Conservation (phyloP, 1,140 invertebrate genomes). For the Harpegnathos saltator region DNA sequence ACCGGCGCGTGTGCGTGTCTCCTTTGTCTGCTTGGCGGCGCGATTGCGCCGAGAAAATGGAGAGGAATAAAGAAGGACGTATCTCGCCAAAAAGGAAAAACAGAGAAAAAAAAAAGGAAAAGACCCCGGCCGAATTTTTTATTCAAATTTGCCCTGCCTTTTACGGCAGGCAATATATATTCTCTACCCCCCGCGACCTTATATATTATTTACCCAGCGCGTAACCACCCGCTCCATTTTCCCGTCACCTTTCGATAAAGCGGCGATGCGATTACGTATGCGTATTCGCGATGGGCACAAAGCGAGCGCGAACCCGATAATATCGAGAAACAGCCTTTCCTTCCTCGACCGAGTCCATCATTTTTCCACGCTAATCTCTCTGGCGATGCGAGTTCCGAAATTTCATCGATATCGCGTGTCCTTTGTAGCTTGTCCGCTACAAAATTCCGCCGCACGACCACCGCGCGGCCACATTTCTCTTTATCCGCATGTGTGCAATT, state of each 20-base stretch:
- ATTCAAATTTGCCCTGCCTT: slow-evolving; percentile 21
- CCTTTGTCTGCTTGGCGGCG: not conserved
- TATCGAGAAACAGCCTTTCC: not conserved
- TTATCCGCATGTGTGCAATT: not conserved
- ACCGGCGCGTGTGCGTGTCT: not conserved
- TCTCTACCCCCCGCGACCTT: not conserved
- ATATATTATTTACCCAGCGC: slow-evolving; percentile 2
- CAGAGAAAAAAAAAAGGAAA: not conserved
- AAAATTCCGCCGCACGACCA: not conserved
- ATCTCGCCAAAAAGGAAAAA: too few relatives aligned
- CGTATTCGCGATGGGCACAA: not conserved
- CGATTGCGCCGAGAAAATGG: not conserved
- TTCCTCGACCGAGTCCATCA: not conserved
- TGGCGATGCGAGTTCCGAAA: too few relatives aligned
- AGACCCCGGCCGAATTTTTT: not conserved
- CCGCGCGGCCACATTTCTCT: too few relatives aligned
- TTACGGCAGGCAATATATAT: not conserved
- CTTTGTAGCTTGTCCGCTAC: not conserved
- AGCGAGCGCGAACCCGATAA: not conserved
- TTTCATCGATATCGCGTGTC: too few relatives aligned
- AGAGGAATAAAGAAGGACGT: not conserved
- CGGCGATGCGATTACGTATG: not conserved
- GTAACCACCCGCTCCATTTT: not conserved
- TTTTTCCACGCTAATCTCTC: too few relatives aligned
- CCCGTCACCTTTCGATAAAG: not conserved